phyloP scores from a whole-genome alignment of 2,797 vertebrate species.

The Streptopelia turtur region DNA sequence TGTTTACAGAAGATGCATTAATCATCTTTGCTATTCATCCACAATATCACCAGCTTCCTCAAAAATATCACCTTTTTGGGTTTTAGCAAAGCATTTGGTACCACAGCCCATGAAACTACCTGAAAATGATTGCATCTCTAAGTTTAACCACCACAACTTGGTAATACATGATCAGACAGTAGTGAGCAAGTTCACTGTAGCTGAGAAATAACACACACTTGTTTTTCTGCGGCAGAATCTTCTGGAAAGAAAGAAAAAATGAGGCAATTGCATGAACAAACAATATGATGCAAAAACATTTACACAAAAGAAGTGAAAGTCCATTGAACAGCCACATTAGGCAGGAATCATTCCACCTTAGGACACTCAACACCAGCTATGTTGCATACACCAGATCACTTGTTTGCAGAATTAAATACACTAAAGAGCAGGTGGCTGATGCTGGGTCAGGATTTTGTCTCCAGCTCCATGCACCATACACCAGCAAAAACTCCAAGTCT shows the following conservation, averaged over 20 bases:
- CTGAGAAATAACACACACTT: background rate
- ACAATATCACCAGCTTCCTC: background rate
- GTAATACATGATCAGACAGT: background rate
- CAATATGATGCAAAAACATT: background rate
- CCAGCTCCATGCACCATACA: background rate
- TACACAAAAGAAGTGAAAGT: background rate
- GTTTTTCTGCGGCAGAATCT: background rate
- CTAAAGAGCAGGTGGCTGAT: background rate
- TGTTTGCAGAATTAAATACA: background rate
- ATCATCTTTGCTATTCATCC: background rate
- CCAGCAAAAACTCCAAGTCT: background rate
- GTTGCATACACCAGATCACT: background rate
- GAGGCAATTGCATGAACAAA: background rate
- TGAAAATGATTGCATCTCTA: background rate
- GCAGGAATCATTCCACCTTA: background rate
- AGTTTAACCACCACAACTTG: background rate
- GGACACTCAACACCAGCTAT: background rate
- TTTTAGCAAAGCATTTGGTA: background rate
- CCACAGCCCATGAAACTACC: background rate
- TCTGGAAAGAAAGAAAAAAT: background rate
- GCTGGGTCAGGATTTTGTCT: background rate
- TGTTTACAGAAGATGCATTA: background rate
- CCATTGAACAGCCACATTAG: accelerated
- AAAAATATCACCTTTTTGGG: background rate
- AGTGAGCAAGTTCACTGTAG: background rate